phyloP scores from a whole-genome alignment of 92 coral and sea anemone genomes.

The Porites evermanni region DNA sequence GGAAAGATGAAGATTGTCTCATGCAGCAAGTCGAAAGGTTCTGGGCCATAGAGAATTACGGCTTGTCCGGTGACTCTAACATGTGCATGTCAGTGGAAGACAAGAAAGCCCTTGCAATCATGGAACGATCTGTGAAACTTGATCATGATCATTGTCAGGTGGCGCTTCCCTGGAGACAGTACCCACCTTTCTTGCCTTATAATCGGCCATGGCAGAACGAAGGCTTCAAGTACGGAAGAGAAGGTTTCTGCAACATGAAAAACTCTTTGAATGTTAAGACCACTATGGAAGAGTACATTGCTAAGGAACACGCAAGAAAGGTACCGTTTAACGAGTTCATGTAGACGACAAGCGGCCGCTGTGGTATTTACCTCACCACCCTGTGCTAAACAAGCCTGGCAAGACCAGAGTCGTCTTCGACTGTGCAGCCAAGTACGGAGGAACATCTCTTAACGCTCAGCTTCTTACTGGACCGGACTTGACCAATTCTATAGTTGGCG shows the following conservation, averaged over 20 bases:
- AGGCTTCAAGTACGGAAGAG: conserved; percentile 35
- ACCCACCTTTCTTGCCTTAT: conserved; percentile 23
- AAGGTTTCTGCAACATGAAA: conserved; percentile 12
- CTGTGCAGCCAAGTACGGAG: conserved; percentile 23
- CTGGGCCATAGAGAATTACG: background rate
- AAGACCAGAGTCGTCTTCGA: conserved; percentile 3
- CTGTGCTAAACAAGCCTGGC: conserved; percentile 42
- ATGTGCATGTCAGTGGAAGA: conserved; percentile 18
- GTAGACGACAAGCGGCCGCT: conserved; percentile 8
- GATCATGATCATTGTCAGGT: conserved; percentile 56
- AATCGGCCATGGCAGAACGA: conserved; percentile 48
- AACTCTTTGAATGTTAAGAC: conserved; percentile 35
- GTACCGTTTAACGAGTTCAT: conserved; percentile 8
- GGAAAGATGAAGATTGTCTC: background rate
- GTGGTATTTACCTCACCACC: conserved; percentile 72
- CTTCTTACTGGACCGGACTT: conserved; percentile 40
- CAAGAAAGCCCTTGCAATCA: conserved; percentile 27
- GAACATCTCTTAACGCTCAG: conserved; percentile 21
- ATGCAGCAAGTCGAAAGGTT: conserved; percentile 13
- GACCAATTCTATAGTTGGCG: conserved; percentile 36
- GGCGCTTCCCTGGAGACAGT: conserved; percentile 39
- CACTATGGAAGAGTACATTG: conserved; percentile 29
- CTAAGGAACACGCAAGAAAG: conserved; percentile 34
- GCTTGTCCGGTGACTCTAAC: background rate
- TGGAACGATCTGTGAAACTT: conserved; percentile 24